A percentile compares a stretch with the other conserved stretches of the same genome.
These are phyloP conservation scores for Isotomurus palustris DNA, from an alignment of 2,888 invertebrate genomes.

Conservation along the genomic window DNA sequence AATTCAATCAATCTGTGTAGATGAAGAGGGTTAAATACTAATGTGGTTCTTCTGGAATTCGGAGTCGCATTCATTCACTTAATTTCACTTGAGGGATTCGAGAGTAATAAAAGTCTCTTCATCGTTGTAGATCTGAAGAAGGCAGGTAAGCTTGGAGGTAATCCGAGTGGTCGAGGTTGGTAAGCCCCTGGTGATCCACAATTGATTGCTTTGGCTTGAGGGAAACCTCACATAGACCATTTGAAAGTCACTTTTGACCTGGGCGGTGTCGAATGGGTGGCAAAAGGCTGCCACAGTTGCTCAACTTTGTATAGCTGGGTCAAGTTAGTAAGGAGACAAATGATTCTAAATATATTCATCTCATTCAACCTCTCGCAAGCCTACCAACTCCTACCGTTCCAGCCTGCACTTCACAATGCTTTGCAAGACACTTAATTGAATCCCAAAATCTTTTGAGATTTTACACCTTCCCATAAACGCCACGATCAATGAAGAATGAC, in stretches of 20 bases:
- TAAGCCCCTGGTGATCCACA: constrained; percentile 10
- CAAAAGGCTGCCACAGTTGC: constrained; percentile 32
- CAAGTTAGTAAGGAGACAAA: constrained; percentile 33
- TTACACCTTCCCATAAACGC: neutral
- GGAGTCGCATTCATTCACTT: too few relatives aligned
- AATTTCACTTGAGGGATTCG: too few relatives aligned
- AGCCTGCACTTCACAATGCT: neutral
- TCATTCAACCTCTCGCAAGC: constrained; percentile 8
- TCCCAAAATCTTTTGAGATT: constrained; percentile 1
- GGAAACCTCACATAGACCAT: constrained; percentile 39
- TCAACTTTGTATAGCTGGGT: constrained; percentile 26
- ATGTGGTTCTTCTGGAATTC: too few relatives aligned
- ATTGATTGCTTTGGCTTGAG: constrained; percentile 31
- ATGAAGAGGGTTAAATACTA: too few relatives aligned
- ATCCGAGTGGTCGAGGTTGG: neutral
- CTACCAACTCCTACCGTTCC: constrained; percentile 1
- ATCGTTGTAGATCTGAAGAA: too few relatives aligned
- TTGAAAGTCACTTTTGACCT: constrained; percentile 38
- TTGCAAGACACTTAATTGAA: too few relatives aligned
- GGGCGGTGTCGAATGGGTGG: constrained; percentile 44
- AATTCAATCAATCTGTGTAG: too few relatives aligned
- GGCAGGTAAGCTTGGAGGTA: too few relatives aligned
- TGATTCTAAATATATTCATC: constrained; percentile 34
- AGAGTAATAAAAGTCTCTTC: too few relatives aligned
- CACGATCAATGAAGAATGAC: too few relatives aligned